A percentile compares a stretch with the other conserved stretches of the same genome.
Evolutionary conservation across 2,797 vertebrate species (phyloP).

Genomic region (Thunnus albacares): DNA sequence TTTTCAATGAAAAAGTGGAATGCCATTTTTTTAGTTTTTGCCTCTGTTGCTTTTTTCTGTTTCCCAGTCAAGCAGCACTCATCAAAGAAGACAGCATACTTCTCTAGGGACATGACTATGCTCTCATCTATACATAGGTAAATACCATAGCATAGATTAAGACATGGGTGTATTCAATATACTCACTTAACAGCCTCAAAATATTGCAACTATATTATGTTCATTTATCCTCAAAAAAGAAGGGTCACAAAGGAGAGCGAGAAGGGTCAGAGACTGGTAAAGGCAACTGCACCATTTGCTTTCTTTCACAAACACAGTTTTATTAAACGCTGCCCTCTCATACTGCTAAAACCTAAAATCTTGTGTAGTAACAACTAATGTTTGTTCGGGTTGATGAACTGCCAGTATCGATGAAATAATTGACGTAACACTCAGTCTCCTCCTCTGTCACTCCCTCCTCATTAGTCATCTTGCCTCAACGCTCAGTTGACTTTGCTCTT

Average conservation of each 20-base stretch:
- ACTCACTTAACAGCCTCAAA: background rate
- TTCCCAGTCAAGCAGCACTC: constrained; percentile 14
- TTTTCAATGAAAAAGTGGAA: constrained; percentile 8
- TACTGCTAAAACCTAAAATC: constrained; percentile 44
- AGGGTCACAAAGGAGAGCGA: background rate
- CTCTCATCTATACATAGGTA: constrained; percentile 45
- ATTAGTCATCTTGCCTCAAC: constrained; percentile 81
- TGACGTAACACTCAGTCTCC: constrained; percentile 72
- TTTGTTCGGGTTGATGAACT: constrained; percentile 84
- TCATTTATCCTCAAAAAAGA: background rate
- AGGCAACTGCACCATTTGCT: background rate
- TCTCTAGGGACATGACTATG: constrained; percentile 10
- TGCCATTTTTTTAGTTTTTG: constrained; percentile 11
- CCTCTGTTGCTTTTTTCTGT: constrained; percentile 14
- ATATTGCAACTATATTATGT: background rate
- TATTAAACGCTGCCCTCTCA: constrained; percentile 1
- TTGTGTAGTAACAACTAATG: constrained; percentile 75
- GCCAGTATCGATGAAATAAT: constrained; percentile 81
- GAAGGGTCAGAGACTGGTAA: constrained; percentile 4
- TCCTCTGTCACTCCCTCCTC: constrained; percentile 82
- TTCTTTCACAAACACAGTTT: constrained; percentile 13
- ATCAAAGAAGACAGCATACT: constrained; percentile 25
- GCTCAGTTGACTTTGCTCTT: constrained; percentile 75
- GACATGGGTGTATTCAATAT: background rate
- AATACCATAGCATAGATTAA: constrained; percentile 11